phyloP scores from a whole-genome alignment of 2,888 invertebrate species.

The Ophonus ardosiacus region DNA sequence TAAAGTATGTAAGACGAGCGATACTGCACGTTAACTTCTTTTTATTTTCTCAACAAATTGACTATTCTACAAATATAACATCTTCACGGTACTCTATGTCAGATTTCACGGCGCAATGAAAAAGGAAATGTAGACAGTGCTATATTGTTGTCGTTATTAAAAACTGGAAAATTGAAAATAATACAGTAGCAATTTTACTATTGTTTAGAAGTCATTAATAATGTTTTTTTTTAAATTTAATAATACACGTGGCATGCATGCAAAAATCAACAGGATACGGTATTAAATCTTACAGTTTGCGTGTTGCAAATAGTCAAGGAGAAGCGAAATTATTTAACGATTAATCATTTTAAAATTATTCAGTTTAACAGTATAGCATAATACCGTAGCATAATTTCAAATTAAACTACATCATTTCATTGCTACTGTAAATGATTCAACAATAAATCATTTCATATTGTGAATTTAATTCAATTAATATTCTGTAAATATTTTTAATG shows the following conservation, averaged over 20 bases:
- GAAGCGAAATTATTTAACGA: conserved; percentile 12
- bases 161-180: no score
- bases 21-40: background rate
- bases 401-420: background rate
- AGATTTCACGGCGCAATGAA: background rate
- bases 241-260: background rate
- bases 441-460: background rate
- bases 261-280: background rate
- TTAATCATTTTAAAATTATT: conserved; percentile 33
- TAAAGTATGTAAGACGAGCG: background rate
- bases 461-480: background rate
- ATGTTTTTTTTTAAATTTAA: background rate
- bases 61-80: background rate
- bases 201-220: background rate
- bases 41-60: background rate
- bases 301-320: background rate
- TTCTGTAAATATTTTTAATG: background rate
- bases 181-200: background rate
- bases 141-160: no score
- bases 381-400: background rate
- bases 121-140: no score
- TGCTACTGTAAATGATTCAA: background rate
- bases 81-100: background rate
- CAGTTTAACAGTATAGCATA: background rate
- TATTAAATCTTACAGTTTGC: background rate